Conservation (phyloP, 2,888 invertebrate genomes). For the Electrophaes corylata region DNA sequence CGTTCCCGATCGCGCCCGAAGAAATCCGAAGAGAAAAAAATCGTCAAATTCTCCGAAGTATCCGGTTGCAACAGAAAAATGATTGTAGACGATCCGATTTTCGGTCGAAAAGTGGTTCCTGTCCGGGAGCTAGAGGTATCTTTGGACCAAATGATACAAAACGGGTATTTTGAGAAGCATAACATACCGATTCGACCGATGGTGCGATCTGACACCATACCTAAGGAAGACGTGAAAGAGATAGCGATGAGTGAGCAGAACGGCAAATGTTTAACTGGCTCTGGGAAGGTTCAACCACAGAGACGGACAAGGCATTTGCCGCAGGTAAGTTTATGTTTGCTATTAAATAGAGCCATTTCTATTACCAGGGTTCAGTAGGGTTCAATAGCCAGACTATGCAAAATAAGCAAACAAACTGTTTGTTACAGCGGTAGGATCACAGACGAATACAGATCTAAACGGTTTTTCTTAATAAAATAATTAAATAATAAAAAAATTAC, state of each 20-base stretch:
- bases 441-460: neutral
- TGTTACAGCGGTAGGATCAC: neutral
- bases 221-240: constrained; percentile 56
- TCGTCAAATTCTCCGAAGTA: constrained; percentile 80
- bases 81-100: constrained; percentile 74
- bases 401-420: constrained; percentile 3
- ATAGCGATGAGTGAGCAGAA: constrained; percentile 60
- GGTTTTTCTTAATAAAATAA: neutral
- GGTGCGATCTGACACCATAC: constrained; percentile 47
- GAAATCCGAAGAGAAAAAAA: constrained; percentile 75
- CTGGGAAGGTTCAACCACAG: constrained; percentile 33
- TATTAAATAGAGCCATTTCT: neutral
- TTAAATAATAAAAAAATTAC: too few species aligned
- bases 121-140: constrained; percentile 79
- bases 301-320: constrained; percentile 66
- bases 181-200: constrained; percentile 73
- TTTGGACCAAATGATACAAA: constrained; percentile 80
- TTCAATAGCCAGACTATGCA: constrained; percentile 7
- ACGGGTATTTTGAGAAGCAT: constrained; percentile 79
- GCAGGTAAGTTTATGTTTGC: constrained; percentile 58
- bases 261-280: constrained; percentile 69
- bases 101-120: constrained; percentile 73
- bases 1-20: constrained; percentile 56
- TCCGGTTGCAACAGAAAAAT: constrained; percentile 78
- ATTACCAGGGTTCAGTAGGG: constrained; percentile 2